A percentile compares a stretch with the other conserved stretches of the same genome.
These are phyloP conservation scores for Artibeus jamaicensis DNA, from an alignment of 2,797 vertebrate genomes.

Conservation along the genomic window DNA sequence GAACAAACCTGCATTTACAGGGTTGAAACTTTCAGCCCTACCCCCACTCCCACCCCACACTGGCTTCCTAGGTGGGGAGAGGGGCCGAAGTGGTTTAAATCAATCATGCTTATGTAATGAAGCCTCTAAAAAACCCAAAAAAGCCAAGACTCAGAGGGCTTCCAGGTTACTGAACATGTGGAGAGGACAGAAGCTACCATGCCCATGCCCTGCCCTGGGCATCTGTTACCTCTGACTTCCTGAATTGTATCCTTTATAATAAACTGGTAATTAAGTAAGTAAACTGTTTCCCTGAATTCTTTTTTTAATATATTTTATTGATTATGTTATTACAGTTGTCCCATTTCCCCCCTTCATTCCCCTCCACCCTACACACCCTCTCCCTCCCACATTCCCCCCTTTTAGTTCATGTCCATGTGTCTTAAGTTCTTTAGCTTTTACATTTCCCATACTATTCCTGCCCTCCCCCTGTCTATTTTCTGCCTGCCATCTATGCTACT, in stretches of 20 bases:
- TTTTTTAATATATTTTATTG: too few relatives aligned
- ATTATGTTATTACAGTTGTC: too few relatives aligned
- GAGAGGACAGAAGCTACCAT: neutral
- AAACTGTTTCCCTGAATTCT: neutral
- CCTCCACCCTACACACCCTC: too few relatives aligned
- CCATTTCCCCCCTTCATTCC: too few relatives aligned
- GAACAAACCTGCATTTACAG: neutral
- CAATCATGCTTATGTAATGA: neutral
- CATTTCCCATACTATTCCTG: too few relatives aligned
- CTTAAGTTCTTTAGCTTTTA: too few relatives aligned
- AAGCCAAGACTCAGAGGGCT: neutral
- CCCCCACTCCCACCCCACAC: too few relatives aligned
- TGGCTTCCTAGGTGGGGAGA: neutral
- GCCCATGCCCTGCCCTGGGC: fast-evolving
- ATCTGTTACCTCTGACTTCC: neutral
- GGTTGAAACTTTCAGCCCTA: neutral
- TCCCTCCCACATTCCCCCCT: too few relatives aligned
- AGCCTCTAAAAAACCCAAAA: neutral
- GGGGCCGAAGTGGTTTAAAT: neutral
- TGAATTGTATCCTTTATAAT: neutral
- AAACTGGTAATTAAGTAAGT: neutral
- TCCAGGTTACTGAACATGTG: neutral
- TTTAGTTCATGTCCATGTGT: too few relatives aligned
- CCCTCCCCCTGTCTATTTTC: too few relatives aligned
- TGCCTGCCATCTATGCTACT: too few relatives aligned